A percentile compares a stretch with the other conserved stretches of the same genome.
Evolutionary conservation across 2,888 invertebrate genomes (phyloP).

Genomic region (Pyrgus malvae): DNA sequence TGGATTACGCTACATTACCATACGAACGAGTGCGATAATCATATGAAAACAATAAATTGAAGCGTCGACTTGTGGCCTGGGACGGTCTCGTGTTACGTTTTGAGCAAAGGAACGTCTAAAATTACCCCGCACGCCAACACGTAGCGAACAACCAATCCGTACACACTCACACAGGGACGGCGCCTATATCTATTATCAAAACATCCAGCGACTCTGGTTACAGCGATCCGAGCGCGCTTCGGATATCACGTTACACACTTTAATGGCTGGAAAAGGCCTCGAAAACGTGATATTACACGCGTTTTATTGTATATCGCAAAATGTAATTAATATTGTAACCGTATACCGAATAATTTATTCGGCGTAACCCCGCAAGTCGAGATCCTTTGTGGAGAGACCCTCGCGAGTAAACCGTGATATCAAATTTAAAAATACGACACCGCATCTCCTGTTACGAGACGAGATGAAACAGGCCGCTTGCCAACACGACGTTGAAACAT

Average conservation of each 20-base stretch:
- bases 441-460: slow-evolving; percentile 67
- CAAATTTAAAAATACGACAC: slow-evolving; percentile 79
- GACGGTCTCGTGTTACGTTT: slow-evolving; percentile 79
- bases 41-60: slow-evolving; percentile 79
- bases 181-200: slow-evolving; percentile 81
- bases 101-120: slow-evolving; percentile 82
- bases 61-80: slow-evolving; percentile 78
- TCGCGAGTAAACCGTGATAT: slow-evolving; percentile 44
- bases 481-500: slow-evolving; percentile 62
- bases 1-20: slow-evolving; percentile 43
- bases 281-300: slow-evolving; percentile 81
- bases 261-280: slow-evolving; percentile 83
- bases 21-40: slow-evolving; percentile 63
- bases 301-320: slow-evolving; percentile 79
- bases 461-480: slow-evolving; percentile 67
- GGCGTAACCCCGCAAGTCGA: slow-evolving; percentile 54
- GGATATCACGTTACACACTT: slow-evolving; percentile 80
- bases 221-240: slow-evolving; percentile 81
- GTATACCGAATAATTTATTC: slow-evolving; percentile 75
- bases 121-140: slow-evolving; percentile 77
- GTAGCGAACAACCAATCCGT: slow-evolving; percentile 48
- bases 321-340: slow-evolving; percentile 80
- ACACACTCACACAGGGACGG: slow-evolving; percentile 63
- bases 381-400: slow-evolving; percentile 51
- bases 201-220: slow-evolving; percentile 80